Conservation (phyloP, 2,797 vertebrate species). For the Bucorvus abyssinicus region DNA sequence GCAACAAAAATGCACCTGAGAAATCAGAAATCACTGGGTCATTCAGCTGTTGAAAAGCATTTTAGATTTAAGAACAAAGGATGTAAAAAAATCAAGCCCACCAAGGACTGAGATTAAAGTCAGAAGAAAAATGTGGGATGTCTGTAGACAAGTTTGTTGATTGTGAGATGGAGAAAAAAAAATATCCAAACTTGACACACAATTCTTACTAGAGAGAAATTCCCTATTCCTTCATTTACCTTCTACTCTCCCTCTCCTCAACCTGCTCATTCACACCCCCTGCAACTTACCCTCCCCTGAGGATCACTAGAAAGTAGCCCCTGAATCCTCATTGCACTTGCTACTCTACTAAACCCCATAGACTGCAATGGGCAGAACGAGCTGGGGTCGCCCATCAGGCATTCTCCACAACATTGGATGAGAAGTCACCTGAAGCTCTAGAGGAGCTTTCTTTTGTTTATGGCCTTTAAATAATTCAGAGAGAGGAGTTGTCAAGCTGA, state of each 20-base stretch:
- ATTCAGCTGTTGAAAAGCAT: background rate
- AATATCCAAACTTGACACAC: background rate
- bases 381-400: background rate
- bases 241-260: background rate
- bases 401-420: background rate
- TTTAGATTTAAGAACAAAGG: background rate
- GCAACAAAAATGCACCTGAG: background rate
- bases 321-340: background rate
- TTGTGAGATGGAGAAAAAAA: background rate
- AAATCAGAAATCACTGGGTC: slow-evolving; percentile 9
- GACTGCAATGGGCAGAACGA: background rate
- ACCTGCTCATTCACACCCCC: background rate
- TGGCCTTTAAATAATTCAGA: slow-evolving; percentile 58
- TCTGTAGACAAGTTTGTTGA: slow-evolving; percentile 4
- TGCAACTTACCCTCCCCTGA: background rate
- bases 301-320: background rate
- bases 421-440: slow-evolving; percentile 26
- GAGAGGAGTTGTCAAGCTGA: slow-evolving; percentile 29
- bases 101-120: background rate
- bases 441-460: slow-evolving; percentile 5
- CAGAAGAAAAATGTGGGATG: background rate
- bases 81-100: background rate
- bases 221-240: background rate
- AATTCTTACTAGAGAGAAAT: background rate
- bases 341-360: background rate